These are phyloP conservation scores for Gila robusta DNA, from an alignment of 2,797 vertebrate species.

Conservation along the genomic window DNA sequence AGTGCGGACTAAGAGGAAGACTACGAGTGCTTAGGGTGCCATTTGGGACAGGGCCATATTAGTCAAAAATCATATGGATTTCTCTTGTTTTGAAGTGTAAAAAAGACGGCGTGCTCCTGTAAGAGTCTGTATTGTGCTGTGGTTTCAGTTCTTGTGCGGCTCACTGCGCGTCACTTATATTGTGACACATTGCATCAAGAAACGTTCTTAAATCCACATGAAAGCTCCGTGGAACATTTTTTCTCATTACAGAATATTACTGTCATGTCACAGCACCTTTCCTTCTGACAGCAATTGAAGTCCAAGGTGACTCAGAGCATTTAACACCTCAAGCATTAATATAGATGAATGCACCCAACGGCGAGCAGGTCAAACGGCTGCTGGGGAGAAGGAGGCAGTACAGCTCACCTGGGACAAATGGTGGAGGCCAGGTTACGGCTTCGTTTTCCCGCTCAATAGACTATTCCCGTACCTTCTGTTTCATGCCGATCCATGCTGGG, in stretches of 20 bases:
- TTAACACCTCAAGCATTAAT: constrained; percentile 57
- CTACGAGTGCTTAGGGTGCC: too few relatives aligned
- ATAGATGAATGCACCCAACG: constrained; percentile 55
- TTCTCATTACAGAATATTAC: constrained; percentile 60
- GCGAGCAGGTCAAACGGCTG: constrained; percentile 71
- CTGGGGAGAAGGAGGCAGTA: constrained; percentile 67
- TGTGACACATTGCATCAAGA: constrained; percentile 23
- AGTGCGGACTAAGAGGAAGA: too few relatives aligned
- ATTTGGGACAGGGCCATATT: too few relatives aligned
- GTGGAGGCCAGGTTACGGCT: constrained; percentile 62
- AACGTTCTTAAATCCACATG: constrained; percentile 35
- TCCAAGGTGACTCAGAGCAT: constrained; percentile 58
- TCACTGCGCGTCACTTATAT: constrained; percentile 4
- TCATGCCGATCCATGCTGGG: constrained; percentile 59
- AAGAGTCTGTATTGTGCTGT: not conserved
- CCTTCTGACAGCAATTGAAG: constrained; percentile 45
- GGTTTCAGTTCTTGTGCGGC: not conserved
- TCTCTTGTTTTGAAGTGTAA: not conserved
- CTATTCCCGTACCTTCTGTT: constrained; percentile 65
- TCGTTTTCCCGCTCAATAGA: constrained; percentile 77
- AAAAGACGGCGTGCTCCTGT: not conserved
- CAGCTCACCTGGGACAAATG: constrained; percentile 67
- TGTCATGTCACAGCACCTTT: constrained; percentile 51
- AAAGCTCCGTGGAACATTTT: constrained; percentile 47
- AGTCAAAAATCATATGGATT: not conserved